A percentile compares a stretch with the other conserved stretches of the same genome.
phyloP scores from a whole-genome alignment of 2,888 invertebrate species.

The Minunthozetes semirufus region DNA sequence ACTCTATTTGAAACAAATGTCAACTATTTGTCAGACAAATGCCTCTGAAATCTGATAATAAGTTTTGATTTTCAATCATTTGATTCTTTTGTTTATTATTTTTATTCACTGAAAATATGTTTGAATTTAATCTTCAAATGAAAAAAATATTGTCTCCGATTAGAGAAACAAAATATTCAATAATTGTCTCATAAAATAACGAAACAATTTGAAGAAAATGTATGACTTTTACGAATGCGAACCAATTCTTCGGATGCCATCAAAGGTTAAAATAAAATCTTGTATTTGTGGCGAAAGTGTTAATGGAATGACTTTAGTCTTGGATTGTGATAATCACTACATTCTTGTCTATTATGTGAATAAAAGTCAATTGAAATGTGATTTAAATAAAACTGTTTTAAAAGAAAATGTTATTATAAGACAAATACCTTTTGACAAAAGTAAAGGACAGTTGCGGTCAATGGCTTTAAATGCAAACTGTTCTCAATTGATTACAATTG shows the following conservation, averaged over 20 bases:
- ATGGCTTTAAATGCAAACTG: slow-evolving; percentile 15
- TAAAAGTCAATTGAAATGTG: background rate
- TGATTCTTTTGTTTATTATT: background rate
- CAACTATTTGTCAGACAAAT: background rate
- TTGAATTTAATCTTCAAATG: background rate
- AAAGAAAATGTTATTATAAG: background rate
- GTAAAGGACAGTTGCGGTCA: slow-evolving; percentile 30
- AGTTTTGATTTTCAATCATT: background rate
- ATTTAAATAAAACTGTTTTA: background rate
- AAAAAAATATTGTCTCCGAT: no score
- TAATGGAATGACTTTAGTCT: background rate
- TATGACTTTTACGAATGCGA: background rate
- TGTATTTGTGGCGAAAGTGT: background rate
- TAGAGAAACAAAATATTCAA: no score
- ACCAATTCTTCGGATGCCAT: slow-evolving; percentile 15
- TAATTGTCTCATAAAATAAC: no score
- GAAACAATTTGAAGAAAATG: no score
- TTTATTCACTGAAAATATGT: background rate
- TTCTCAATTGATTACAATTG: background rate
- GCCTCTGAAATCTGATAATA: background rate
- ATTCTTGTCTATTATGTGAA: background rate
- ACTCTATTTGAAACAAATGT: background rate
- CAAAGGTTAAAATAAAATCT: background rate
- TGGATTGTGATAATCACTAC: slow-evolving; percentile 12
- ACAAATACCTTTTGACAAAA: slow-evolving; percentile 24